phyloP scores from a whole-genome alignment of 2,797 vertebrate genomes.

The Botia kubotai region DNA sequence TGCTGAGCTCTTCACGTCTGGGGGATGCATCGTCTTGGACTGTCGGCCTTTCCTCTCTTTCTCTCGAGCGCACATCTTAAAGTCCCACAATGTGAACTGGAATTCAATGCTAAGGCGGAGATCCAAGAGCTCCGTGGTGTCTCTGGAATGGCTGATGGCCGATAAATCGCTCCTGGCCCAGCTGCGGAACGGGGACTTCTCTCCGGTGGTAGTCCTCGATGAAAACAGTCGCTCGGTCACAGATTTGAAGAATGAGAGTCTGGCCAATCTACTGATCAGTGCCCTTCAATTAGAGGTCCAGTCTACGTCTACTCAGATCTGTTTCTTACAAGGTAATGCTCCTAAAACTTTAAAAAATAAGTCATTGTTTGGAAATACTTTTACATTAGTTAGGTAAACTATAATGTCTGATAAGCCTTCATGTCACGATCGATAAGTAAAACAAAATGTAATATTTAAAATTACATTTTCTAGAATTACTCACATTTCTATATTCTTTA shows the following conservation, averaged over 20 bases:
- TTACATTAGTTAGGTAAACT: not conserved
- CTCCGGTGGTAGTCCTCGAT: constrained; percentile 83
- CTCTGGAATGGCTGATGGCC: constrained; percentile 83
- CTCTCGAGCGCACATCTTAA: constrained; percentile 77
- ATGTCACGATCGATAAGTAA: no score
- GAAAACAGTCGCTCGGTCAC: constrained; percentile 71
- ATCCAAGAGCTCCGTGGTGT: constrained; percentile 76
- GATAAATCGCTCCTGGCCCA: constrained; percentile 79
- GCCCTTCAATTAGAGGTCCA: constrained; percentile 79
- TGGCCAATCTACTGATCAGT: constrained; percentile 77
- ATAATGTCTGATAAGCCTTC: no score
- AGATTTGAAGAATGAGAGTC: constrained; percentile 77
- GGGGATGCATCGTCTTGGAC: constrained; percentile 80
- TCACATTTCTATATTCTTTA: no score
- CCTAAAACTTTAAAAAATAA: no score
- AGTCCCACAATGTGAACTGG: constrained; percentile 85
- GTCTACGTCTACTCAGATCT: constrained; percentile 69
- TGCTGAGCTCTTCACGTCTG: constrained; percentile 66
- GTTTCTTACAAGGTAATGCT: constrained; percentile 81
- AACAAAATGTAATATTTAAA: no score
- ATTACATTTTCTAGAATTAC: no score
- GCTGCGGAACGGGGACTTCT: constrained; percentile 77
- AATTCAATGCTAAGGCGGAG: constrained; percentile 86
- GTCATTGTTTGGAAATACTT: no score
- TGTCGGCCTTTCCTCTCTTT: constrained; percentile 87